Evolutionary conservation across 2,113 vertebrate species (phyloP), one percentile per base, ranked within the genome.

Genomic region (Rhadina sibilatrix): DNA sequence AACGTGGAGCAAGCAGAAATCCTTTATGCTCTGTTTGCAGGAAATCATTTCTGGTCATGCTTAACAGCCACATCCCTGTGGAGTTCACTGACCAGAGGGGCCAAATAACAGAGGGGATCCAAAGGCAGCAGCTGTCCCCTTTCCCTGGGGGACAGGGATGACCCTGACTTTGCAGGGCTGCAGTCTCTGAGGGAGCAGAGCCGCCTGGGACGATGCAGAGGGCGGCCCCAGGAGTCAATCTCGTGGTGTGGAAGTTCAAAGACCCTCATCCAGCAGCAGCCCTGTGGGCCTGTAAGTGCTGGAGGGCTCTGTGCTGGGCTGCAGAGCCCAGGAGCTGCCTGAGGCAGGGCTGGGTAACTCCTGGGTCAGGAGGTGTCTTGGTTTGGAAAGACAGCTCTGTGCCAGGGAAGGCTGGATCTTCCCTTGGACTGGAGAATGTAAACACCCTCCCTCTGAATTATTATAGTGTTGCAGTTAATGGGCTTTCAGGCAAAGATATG

Each of bases 151-250:
- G 83, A 85, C 30, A 30, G 0, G 60, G 57, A 76, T 87, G 88
- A 79, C 70, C 38, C 61, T 15, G 24, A 25, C 23, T 81, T 78
- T 37, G 37, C 16, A 74, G 46, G 21, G 46, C 27, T 71, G 69
- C 37, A 91, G 72, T 63, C 72, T 65, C 4, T 0, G 57, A 60
- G 18, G 59, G 68, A 86, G 37, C 33, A 38, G 49, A 79, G 38
- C 37, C 1, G 0, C 38, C 25, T 0, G 0, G 53, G 64, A 53
- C 0, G 1, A 33, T 38, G 38, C 61, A 83, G 44, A 54, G 44
- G 75, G 82, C 38, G 53, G 66, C 21, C 57, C 75, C 76, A 35
- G 75, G 61, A 85, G 66, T 52, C 57, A 79, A 72, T 27, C 0
- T 2, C 33, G 82, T 47, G 46, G 46, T 46, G 44, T 75, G 28